Evolutionary conservation across 2,888 invertebrate species (phyloP).

Genomic region (Leuctra nigra): DNA sequence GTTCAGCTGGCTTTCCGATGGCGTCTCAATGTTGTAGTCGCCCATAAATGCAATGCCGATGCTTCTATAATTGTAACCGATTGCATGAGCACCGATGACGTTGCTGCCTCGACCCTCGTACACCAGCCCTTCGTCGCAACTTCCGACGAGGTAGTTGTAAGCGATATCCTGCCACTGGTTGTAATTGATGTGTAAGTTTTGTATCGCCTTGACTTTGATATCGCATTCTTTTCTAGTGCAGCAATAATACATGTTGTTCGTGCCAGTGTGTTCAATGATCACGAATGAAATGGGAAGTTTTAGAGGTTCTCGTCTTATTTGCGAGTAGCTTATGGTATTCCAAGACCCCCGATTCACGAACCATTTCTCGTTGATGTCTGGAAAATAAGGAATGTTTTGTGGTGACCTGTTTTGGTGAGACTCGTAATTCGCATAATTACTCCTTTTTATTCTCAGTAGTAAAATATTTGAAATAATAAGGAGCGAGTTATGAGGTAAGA

Average conservation of each 20-base stretch:
- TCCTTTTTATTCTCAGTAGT: no score
- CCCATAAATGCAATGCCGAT: slow-evolving; percentile 21
- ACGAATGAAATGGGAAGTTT: slow-evolving; percentile 17
- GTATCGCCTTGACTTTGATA: slow-evolving; percentile 26
- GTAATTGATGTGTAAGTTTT: slow-evolving; percentile 34
- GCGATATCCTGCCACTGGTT: slow-evolving; percentile 31
- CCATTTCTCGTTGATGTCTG: neutral
- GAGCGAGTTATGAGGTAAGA: neutral
- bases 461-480: no score
- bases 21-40: slow-evolving; percentile 27
- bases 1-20: slow-evolving; percentile 37
- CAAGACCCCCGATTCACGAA: no score
- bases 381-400: no score
- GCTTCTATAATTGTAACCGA: slow-evolving; percentile 31
- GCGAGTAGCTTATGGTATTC: no score
- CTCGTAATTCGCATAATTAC: no score
- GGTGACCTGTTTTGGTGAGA: no score
- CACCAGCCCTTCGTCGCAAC: slow-evolving; percentile 33
- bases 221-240: slow-evolving; percentile 15
- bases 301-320: no score
- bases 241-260: neutral
- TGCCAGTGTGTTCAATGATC: slow-evolving; percentile 17
- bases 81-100: slow-evolving; percentile 35
- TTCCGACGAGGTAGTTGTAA: slow-evolving; percentile 35
- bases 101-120: slow-evolving; percentile 37